Evolutionary conservation across 2,888 invertebrate genomes (phyloP).

Genomic region (Eulithis testata): DNA sequence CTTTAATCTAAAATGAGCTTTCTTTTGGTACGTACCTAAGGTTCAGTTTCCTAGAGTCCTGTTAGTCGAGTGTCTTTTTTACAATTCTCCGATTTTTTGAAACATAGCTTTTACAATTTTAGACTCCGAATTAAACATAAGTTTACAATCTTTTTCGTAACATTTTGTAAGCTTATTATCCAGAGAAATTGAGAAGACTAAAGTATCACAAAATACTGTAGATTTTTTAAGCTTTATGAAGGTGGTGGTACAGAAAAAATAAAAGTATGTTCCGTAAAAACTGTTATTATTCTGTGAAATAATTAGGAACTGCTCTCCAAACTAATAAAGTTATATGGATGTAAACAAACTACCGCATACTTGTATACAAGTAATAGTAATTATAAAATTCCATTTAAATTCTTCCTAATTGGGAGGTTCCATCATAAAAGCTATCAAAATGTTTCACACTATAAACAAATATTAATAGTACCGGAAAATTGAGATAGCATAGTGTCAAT

Average conservation of each 20-base stretch:
- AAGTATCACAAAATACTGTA: too few relatives aligned
- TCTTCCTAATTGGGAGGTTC: conserved; percentile 52
- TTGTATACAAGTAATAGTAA: conserved; percentile 50
- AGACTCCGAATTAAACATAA: too few relatives aligned
- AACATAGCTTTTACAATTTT: too few relatives aligned
- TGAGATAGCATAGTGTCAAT: conserved; percentile 40
- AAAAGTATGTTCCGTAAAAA: background rate
- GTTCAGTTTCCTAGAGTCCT: background rate
- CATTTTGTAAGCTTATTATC: too few relatives aligned
- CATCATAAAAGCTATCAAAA: conserved; percentile 48
- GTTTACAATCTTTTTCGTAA: too few relatives aligned
- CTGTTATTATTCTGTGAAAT: conserved; percentile 33
- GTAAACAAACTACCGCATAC: conserved; percentile 55
- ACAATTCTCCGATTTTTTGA: too few relatives aligned
- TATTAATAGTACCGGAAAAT: conserved; percentile 47
- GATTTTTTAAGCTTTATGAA: too few relatives aligned
- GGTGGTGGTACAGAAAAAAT: too few relatives aligned
- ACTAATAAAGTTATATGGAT: conserved; percentile 60
- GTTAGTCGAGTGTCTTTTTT: too few relatives aligned
- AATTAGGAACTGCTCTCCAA: conserved; percentile 52
- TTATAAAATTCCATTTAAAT: conserved; percentile 51
- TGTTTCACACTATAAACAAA: conserved; percentile 48
- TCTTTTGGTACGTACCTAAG: background rate
- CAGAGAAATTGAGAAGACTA: too few relatives aligned
- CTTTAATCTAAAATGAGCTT: conserved; percentile 10